Evolutionary conservation across 2,797 vertebrate species (phyloP).

Genomic region (Lithobates pipiens): DNA sequence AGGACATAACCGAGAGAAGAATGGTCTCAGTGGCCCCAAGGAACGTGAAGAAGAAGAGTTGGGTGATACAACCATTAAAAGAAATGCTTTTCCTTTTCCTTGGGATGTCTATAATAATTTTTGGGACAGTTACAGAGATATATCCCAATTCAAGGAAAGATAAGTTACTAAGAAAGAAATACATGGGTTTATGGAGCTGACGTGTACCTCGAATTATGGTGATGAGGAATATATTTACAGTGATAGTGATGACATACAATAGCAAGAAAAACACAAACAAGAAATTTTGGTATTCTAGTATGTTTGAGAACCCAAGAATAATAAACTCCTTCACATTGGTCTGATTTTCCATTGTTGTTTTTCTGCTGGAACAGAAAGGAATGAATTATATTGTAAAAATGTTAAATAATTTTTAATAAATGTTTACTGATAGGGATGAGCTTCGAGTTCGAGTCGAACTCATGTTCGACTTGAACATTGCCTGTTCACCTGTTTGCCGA

Average conservation of each 20-base stretch:
- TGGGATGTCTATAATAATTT: conserved; percentile 67
- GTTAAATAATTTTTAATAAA: too few species aligned
- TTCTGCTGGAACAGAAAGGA: background rate
- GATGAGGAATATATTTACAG: conserved; percentile 44
- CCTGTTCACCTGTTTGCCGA: too few species aligned
- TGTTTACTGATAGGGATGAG: too few species aligned
- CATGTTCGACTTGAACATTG: too few species aligned
- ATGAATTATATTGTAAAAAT: background rate
- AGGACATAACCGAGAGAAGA: conserved; percentile 74
- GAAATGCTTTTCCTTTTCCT: conserved; percentile 67
- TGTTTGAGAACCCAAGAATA: conserved; percentile 31
- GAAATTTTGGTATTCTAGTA: conserved; percentile 5
- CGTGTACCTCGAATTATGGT: conserved; percentile 19
- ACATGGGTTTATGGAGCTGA: conserved; percentile 65
- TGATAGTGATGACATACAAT: conserved; percentile 24
- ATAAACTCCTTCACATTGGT: conserved; percentile 54
- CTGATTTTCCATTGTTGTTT: conserved; percentile 25
- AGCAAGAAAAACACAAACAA: conserved; percentile 33
- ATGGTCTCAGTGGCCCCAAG: conserved; percentile 73
- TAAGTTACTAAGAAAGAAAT: conserved; percentile 65
- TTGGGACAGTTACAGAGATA: conserved; percentile 64
- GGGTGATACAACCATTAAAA: conserved; percentile 67
- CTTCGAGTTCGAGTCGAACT: too few species aligned
- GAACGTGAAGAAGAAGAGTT: conserved; percentile 73
- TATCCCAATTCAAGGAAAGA: conserved; percentile 66